Evolutionary conservation across 2,797 vertebrate species (phyloP).

Genomic region (Myripristis murdjan): DNA sequence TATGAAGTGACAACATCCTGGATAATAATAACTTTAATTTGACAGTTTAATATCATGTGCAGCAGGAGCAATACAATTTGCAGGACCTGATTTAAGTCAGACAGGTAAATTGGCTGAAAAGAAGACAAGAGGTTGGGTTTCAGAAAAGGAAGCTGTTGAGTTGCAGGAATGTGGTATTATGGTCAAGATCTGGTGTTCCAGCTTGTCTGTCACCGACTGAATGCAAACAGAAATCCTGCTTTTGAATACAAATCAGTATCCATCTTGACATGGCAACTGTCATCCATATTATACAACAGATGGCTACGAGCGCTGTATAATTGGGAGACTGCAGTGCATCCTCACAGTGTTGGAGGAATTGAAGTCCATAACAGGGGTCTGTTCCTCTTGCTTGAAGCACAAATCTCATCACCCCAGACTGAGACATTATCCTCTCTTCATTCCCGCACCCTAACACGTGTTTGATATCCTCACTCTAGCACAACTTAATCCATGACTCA

Average conservation of each 20-base stretch:
- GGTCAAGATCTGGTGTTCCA: not conserved
- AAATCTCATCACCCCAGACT: constrained; percentile 50
- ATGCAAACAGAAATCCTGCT: constrained; percentile 22
- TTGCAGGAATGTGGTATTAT: constrained; percentile 1
- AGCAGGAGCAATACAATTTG: not conserved
- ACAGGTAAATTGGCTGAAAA: constrained; percentile 25
- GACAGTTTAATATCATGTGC: constrained; percentile 43
- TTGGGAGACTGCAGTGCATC: constrained; percentile 4
- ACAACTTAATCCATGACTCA: constrained; percentile 61
- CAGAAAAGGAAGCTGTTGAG: not conserved
- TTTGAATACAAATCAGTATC: constrained; percentile 19
- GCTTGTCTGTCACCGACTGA: not conserved
- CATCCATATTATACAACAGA: constrained; percentile 45
- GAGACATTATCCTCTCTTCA: constrained; percentile 44
- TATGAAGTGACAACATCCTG: constrained; percentile 32
- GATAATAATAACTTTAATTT: constrained; percentile 41
- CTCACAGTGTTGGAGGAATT: constrained; percentile 43
- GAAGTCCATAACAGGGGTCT: constrained; percentile 34
- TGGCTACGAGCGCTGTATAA: constrained; percentile 20
- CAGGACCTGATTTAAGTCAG: constrained; percentile 6
- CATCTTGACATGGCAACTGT: constrained; percentile 46
- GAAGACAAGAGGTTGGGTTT: constrained; percentile 6
- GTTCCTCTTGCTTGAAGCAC: constrained; percentile 42
- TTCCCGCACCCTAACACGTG: constrained; percentile 37
- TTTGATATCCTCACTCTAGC: constrained; percentile 42